Percentiles rank a stretch among this genome's conserved stretches.
Evolutionary conservation across 92 coral and sea anemone genomes (phyloP).

Genomic region (Muricea muricata): DNA sequence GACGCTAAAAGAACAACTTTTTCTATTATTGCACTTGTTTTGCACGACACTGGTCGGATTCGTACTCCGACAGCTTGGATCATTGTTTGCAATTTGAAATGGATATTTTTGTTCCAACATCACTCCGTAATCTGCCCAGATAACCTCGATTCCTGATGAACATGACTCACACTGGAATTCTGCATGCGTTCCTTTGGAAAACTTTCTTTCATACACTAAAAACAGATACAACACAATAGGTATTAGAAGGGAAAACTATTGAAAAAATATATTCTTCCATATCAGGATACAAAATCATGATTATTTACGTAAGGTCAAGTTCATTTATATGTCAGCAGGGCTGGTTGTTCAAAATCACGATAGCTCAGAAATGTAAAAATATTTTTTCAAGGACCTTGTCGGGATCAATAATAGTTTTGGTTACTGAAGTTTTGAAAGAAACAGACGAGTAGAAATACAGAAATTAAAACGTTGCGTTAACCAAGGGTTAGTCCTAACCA

Average conservation of each 20-base stretch:
- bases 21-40: not conserved
- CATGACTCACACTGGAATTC: not conserved
- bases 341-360: too few species aligned
- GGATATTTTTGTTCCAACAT: not conserved
- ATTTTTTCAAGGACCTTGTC: too few species aligned
- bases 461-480: too few species aligned
- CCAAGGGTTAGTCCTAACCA: too few species aligned
- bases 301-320: too few species aligned
- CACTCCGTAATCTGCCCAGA: not conserved
- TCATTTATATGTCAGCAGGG: too few species aligned
- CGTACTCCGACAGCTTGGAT: not conserved
- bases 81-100: not conserved
- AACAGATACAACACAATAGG: not conserved
- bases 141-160: not conserved
- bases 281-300: too few species aligned
- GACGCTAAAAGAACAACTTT: not conserved
- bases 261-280: too few species aligned
- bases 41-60: not conserved
- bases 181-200: not conserved
- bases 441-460: too few species aligned
- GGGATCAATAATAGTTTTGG: too few species aligned
- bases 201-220: slow-evolving; percentile 3
- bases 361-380: too few species aligned
- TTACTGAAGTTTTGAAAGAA: too few species aligned
- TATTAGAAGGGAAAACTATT: not conserved